A percentile compares a stretch with the other conserved stretches of the same genome.
Evolutionary conservation across 2,888 invertebrate species (phyloP).

Genomic region (Willowsia nigromaculata): DNA sequence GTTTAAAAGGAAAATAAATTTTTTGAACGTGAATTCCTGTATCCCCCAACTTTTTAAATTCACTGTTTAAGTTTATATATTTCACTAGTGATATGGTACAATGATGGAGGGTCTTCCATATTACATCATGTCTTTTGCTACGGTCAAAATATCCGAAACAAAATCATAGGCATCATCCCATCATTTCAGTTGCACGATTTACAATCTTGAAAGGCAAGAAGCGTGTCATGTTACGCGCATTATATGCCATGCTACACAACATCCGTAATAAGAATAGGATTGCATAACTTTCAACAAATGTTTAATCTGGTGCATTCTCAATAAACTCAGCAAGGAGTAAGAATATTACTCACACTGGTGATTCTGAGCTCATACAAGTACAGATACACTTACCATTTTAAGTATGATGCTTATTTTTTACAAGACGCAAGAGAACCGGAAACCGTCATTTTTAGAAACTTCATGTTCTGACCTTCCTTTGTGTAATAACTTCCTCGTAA

Average conservation of each 20-base stretch:
- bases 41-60: not conserved
- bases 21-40: no score
- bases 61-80: no score
- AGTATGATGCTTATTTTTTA: not conserved
- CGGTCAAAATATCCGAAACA: not conserved
- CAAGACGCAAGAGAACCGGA: slow-evolving; percentile 20
- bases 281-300: not conserved
- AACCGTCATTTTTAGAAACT: slow-evolving; percentile 48
- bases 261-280: not conserved
- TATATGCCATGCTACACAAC: not conserved
- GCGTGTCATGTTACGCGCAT: slow-evolving; percentile 47
- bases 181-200: slow-evolving; percentile 49
- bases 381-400: not conserved
- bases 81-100: no score
- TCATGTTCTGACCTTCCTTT: slow-evolving; percentile 57
- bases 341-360: no score
- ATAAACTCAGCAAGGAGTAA: no score
- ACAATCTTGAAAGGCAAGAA: slow-evolving; percentile 53
- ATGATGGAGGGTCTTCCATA: not conserved
- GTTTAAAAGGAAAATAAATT: not conserved
- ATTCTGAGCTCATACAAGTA: no score
- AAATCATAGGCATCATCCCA: slow-evolving; percentile 28
- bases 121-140: not conserved
- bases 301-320: not conserved
- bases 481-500: slow-evolving; percentile 61